Conservation (phyloP, 1,140 invertebrate species). For the Vanessa atalanta region DNA sequence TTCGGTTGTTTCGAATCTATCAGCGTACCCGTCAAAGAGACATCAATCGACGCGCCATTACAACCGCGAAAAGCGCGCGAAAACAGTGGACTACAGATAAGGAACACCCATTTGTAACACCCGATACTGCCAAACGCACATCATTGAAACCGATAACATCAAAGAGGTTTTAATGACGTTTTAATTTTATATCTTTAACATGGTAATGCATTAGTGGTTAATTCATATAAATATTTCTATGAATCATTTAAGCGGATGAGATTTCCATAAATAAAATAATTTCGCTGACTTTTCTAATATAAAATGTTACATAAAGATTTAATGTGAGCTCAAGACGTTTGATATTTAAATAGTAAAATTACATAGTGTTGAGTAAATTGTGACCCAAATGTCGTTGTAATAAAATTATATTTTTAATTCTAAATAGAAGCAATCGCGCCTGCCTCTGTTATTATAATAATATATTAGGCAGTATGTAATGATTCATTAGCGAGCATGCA, state of each 20-base stretch:
- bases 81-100: constrained; percentile 45
- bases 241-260: neutral
- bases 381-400: constrained; percentile 17
- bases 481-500: neutral
- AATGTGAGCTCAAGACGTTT: neutral
- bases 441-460: neutral
- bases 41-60: constrained; percentile 50
- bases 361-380: constrained; percentile 2
- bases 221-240: constrained; percentile 10
- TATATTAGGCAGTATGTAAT: neutral
- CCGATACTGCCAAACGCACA: constrained; percentile 35
- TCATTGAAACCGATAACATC: constrained; percentile 41
- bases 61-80: constrained; percentile 57
- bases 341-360: constrained; percentile 14
- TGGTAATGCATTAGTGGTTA: constrained; percentile 9
- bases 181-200: constrained; percentile 14
- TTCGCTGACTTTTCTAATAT: neutral
- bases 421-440: neutral
- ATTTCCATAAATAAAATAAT: neutral
- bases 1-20: constrained; percentile 45
- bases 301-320: neutral
- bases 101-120: constrained; percentile 43
- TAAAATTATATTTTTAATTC: constrained; percentile 19
- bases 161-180: constrained; percentile 19
- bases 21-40: constrained; percentile 36